Evolutionary conservation across 1,140 invertebrate genomes (phyloP), one percentile per base, ranked within the genome.

Genomic region (Micrasema minimum): DNA sequence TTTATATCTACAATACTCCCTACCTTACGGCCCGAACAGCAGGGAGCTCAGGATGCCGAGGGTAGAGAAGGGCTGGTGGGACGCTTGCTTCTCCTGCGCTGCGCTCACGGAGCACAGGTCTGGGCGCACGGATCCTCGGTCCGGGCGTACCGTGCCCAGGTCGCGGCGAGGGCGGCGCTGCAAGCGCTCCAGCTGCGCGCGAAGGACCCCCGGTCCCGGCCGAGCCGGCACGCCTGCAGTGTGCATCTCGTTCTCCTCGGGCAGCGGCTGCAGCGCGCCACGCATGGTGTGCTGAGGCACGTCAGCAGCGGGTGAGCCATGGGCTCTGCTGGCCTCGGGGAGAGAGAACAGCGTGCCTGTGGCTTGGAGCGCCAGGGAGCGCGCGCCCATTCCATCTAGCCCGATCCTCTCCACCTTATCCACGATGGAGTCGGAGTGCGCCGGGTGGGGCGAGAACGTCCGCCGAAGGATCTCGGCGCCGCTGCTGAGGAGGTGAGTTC

Each of bases 1-100:
- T 31, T 31, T 31, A 31, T 31, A 31, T 48, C 83, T 89, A 93
- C 72, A 93, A 86, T 72, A 93, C 85, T 12, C 93, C 93, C 92
- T 48, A 92, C 93, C 78, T 94, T 94, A 62, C 93, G 85, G 26
- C 92, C 92, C 93, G 80, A 94, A 94, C 10, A 94, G 84, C 74
- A 94, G 84, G 18, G 90, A 90, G 83, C 92, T 93, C 59, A 94
- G 87, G 22, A 91, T 92, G 61, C 92, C 92, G 12, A 93, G 83
- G 1, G 92, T 88, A 12, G 90, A 89, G 69, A 88, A 86, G 10
- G 76, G 43, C 26, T 72, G 70, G 20, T 72, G 70, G 35, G 65
- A 57, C 38, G 77, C 77, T 66, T 78, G 75, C 75, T 79, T 79
- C 55, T 77, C 78, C 26, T 31, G 26, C 69, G 75, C 71, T 38